These are phyloP conservation scores for Crotalus viridis DNA, from an alignment of 2,113 vertebrate genomes.

Conservation along the genomic window DNA sequence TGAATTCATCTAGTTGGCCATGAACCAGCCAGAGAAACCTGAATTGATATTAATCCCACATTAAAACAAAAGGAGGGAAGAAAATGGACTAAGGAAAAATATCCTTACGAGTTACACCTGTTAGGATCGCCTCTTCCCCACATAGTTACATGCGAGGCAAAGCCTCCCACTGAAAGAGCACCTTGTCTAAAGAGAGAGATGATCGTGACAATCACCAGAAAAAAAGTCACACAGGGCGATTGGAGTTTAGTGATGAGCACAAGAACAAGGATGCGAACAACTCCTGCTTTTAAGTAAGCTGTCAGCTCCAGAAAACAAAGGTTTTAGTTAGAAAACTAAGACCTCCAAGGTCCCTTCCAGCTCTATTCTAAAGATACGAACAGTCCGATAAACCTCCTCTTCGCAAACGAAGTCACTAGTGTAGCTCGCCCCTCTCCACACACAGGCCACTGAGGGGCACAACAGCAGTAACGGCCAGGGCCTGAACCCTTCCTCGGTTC, in stretches of 20 bases:
- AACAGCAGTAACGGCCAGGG: background rate
- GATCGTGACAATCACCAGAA: background rate
- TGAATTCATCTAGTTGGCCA: background rate
- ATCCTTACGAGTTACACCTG: background rate
- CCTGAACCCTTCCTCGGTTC: background rate
- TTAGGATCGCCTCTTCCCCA: background rate
- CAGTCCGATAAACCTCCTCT: background rate
- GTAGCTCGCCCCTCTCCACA: background rate
- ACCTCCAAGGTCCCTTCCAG: too few species aligned
- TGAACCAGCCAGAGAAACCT: background rate
- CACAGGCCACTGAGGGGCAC: background rate
- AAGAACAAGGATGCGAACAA: background rate
- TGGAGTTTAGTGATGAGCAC: background rate
- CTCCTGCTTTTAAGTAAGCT: background rate
- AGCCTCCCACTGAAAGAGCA: background rate
- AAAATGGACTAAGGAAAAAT: background rate
- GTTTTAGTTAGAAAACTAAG: too few species aligned
- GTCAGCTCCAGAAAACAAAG: background rate
- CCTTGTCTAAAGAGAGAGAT: background rate
- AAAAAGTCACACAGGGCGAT: background rate
- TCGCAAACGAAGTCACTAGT: background rate
- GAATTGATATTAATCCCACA: background rate
- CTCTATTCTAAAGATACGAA: too few species aligned
- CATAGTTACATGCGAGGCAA: background rate
- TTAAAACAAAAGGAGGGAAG: background rate